Evolutionary conservation across 2,888 invertebrate species (phyloP), one percentile per base, ranked within the genome.

Genomic region (Lampropteryx suffumata): DNA sequence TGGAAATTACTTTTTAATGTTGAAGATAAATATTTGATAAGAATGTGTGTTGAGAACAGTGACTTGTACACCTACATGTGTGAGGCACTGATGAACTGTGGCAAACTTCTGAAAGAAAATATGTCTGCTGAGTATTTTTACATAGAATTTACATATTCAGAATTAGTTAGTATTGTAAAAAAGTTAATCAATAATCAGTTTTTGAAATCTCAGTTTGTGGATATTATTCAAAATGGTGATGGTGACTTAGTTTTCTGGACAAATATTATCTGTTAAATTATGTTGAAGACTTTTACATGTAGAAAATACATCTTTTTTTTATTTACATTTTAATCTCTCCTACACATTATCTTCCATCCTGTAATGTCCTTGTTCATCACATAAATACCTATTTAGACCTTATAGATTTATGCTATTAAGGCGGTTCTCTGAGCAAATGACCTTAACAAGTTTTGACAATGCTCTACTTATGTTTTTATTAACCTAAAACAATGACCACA

Each of bases 91-190:
- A 73, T 71, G 43, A 86, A 87, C 47, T 72, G 65, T 75, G 87
- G 85, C 43, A 90, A 79, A 63, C 69, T 86, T 28, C 30, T 86
- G 2, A 65, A 69, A 49, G 79, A 84, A 37, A 68, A 79, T 42
- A 79, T 88, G 76, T 84, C 84, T 0, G 61, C 77, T 0, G 80
- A 86, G 46, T 82, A 65, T 41, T 88, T 86, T 73, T 87, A 88
- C 55, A 79, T 88, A 43, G 89, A 91, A 57, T 74, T 94, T 21
- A 80, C 83, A 50, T 92, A 91, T 67, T 73, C 82, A 0, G 87
- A 92, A 65, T 72, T 94, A 46, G 67, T 83, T 1, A 62, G 65
- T 26, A 65, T 91, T 27, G 74, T 92, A 0, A 77, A 76, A 61
- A 79, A 62, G 50, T 74, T 94, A 21, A 80, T 83, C 55, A 65